Evolutionary conservation across 2,888 invertebrate species (phyloP).

Genomic region (Oscheius sp.): DNA sequence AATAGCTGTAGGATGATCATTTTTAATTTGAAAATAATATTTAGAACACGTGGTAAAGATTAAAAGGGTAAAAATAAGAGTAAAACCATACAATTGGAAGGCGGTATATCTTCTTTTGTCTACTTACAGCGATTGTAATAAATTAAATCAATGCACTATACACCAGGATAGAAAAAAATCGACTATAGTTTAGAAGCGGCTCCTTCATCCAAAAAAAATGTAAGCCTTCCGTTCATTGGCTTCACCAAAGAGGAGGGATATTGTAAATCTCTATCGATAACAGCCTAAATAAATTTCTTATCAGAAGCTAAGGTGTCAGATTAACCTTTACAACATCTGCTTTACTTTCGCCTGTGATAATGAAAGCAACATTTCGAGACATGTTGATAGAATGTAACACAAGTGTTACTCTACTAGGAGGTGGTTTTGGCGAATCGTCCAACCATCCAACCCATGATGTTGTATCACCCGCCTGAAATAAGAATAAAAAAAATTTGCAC

Average conservation of each 20-base stretch:
- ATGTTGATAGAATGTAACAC: slow-evolving; percentile 88
- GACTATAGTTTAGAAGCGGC: slow-evolving; percentile 35
- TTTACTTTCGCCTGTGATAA: slow-evolving; percentile 84
- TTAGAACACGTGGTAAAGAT: neutral
- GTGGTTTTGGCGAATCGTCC: slow-evolving; percentile 93
- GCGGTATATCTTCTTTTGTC: no score
- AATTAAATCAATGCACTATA: no score
- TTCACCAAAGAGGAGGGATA: slow-evolving; percentile 40
- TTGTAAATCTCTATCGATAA: slow-evolving; percentile 12
- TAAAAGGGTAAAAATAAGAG: neutral
- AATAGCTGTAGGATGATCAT: neutral
- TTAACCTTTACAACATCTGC: slow-evolving; percentile 84
- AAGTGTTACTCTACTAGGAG: slow-evolving; percentile 86
- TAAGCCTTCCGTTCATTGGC: slow-evolving; percentile 39
- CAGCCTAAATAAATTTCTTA: slow-evolving; percentile 21
- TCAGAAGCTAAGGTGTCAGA: neutral
- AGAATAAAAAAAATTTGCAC: slow-evolving; percentile 33
- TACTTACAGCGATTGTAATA: no score
- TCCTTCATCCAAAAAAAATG: slow-evolving; percentile 40
- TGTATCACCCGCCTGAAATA: slow-evolving; percentile 25
- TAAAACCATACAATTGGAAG: neutral
- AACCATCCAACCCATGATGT: slow-evolving; percentile 81
- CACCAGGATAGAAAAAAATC: neutral
- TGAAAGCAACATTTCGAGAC: slow-evolving; percentile 84
- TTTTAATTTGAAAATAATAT: no score